A percentile compares a stretch with the other conserved stretches of the same genome.
These are phyloP conservation scores for Centropyge bicolor DNA, from an alignment of 2,797 vertebrate species.

Conservation along the genomic window DNA sequence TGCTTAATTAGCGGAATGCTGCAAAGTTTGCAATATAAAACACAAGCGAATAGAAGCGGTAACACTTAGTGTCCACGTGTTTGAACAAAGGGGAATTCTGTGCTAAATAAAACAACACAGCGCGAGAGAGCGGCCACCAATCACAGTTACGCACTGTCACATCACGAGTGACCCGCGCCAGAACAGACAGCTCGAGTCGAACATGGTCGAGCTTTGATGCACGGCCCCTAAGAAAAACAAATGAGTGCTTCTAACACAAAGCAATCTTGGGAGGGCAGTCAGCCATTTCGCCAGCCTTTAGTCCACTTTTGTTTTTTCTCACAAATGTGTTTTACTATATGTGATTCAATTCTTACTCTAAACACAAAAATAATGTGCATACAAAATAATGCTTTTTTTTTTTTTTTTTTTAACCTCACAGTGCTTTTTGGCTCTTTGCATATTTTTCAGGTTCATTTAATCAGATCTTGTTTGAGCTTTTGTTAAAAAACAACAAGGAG, in stretches of 20 bases:
- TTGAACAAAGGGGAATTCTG: conserved; percentile 11
- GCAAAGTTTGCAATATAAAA: conserved; percentile 22
- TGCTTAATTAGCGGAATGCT: conserved; percentile 44
- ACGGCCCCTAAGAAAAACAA: conserved; percentile 55
- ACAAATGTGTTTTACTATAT: conserved; percentile 9
- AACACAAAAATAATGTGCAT: background rate
- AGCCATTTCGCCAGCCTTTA: conserved; percentile 31
- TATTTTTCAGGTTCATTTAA: conserved; percentile 6
- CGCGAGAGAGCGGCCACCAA: conserved; percentile 72
- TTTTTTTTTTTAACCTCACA: too few species aligned
- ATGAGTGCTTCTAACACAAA: conserved; percentile 45
- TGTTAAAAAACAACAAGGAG: background rate
- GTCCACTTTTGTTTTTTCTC: conserved; percentile 2
- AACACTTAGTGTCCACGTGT: conserved; percentile 6
- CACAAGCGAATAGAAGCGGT: conserved; percentile 11
- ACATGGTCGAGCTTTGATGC: conserved; percentile 50
- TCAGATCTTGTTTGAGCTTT: background rate
- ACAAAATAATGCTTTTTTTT: background rate
- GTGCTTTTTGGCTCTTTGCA: background rate
- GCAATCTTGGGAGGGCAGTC: conserved; percentile 44
- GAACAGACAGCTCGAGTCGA: conserved; percentile 71
- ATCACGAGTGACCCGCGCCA: conserved; percentile 57
- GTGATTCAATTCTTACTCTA: background rate
- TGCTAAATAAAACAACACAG: conserved; percentile 71
- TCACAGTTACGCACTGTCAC: conserved; percentile 68